Conservation (phyloP, 2,113 vertebrate genomes). For the Pyxicephalus adspersus region DNA sequence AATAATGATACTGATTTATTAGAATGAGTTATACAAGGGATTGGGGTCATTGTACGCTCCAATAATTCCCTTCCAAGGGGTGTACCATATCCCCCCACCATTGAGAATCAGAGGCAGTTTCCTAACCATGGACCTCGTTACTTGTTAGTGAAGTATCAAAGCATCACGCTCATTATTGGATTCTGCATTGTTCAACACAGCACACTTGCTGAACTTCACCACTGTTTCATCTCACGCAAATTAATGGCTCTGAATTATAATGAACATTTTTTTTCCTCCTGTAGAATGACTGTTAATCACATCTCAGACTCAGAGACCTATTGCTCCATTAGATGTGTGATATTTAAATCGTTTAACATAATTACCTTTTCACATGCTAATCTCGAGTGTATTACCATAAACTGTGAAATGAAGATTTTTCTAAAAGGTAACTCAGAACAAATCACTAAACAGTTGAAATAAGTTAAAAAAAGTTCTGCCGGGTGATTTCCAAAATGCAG, state of each 20-base stretch:
- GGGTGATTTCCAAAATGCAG: too few relatives aligned
- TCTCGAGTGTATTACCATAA: background rate
- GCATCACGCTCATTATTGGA: conserved; percentile 7
- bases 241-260: conserved; percentile 37
- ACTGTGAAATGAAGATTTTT: background rate
- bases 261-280: conserved; percentile 7
- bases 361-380: conserved; percentile 53
- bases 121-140: background rate
- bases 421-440: too few relatives aligned
- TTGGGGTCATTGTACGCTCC: background rate
- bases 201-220: conserved; percentile 13
- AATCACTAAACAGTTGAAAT: too few relatives aligned
- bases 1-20: too few relatives aligned
- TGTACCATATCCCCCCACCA: background rate
- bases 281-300: conserved; percentile 21
- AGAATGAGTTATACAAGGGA: too few relatives aligned
- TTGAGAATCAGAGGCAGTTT: background rate
- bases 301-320: conserved; percentile 31
- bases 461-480: too few relatives aligned
- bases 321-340: conserved; percentile 27
- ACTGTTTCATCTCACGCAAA: conserved; percentile 29
- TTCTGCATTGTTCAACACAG: background rate
- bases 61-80: background rate
- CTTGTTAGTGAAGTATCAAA: background rate
- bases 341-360: conserved; percentile 45